These are phyloP conservation scores for Glyphotaelius pellucidus DNA, from an alignment of 2,888 invertebrate species.

Conservation along the genomic window DNA sequence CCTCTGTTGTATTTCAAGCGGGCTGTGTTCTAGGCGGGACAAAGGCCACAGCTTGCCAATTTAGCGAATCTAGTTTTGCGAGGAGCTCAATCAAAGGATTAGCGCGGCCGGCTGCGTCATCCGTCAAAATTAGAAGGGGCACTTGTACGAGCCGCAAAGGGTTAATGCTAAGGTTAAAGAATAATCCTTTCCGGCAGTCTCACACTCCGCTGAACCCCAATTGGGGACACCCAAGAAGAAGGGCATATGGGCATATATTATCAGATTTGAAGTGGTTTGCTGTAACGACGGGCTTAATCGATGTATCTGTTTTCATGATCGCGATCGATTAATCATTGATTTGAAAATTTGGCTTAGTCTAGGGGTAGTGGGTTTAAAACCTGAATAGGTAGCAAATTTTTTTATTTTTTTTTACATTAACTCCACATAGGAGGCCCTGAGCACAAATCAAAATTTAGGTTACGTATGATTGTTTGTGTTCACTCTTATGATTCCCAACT, in stretches of 20 bases:
- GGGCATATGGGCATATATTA: background rate
- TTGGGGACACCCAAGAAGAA: background rate
- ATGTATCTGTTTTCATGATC: background rate
- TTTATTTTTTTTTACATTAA: too few species aligned
- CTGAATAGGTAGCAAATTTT: background rate
- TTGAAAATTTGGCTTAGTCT: background rate
- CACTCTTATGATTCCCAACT: too few species aligned
- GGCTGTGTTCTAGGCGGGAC: background rate
- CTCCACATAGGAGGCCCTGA: too few species aligned
- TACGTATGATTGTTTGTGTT: too few species aligned
- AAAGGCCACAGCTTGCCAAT: constrained; percentile 30
- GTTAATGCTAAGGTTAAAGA: constrained; percentile 37
- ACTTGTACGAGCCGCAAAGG: constrained; percentile 38
- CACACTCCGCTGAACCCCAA: background rate
- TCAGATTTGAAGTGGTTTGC: background rate
- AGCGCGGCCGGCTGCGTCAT: constrained; percentile 10
- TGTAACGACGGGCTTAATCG: background rate
- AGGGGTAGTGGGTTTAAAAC: background rate
- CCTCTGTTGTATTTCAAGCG: background rate
- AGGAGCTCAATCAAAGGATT: constrained; percentile 49
- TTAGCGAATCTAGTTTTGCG: constrained; percentile 20
- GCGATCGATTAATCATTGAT: background rate
- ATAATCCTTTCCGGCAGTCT: constrained; percentile 36
- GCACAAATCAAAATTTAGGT: too few species aligned
- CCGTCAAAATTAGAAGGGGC: constrained; percentile 47